Conservation (phyloP, 2,113 vertebrate genomes). For the Nycticebus coucang region DNA sequence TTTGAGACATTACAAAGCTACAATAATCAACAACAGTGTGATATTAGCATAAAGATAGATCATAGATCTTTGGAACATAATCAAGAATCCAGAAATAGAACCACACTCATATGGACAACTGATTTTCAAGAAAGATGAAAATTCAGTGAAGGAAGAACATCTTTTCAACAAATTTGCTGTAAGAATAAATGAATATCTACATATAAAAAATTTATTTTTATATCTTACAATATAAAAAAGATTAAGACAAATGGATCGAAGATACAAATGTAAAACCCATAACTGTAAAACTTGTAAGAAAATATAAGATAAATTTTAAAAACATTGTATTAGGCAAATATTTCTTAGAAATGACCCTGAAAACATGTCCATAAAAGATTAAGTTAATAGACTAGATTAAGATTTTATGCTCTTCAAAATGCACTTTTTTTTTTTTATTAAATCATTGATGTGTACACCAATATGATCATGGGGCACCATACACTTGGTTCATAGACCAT, state of each 20-base stretch:
- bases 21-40: background rate
- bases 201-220: slow-evolving; percentile 13
- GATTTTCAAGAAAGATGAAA: slow-evolving; percentile 31
- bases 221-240: background rate
- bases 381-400: background rate
- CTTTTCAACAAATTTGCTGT: background rate
- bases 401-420: background rate
- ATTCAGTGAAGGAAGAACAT: background rate
- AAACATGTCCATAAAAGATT: background rate
- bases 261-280: background rate
- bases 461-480: too few relatives aligned
- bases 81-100: background rate
- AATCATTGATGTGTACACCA: too few relatives aligned
- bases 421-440: too few relatives aligned
- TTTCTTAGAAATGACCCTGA: background rate
- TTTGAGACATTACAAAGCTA: background rate
- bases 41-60: background rate
- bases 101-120: background rate
- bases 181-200: background rate
- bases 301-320: background rate
- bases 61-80: background rate
- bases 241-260: background rate
- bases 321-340: background rate
- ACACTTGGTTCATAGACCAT: too few relatives aligned
- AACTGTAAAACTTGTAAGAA: background rate